phyloP scores from a whole-genome alignment of 2,888 invertebrate genomes.

The Globia sparganii region DNA sequence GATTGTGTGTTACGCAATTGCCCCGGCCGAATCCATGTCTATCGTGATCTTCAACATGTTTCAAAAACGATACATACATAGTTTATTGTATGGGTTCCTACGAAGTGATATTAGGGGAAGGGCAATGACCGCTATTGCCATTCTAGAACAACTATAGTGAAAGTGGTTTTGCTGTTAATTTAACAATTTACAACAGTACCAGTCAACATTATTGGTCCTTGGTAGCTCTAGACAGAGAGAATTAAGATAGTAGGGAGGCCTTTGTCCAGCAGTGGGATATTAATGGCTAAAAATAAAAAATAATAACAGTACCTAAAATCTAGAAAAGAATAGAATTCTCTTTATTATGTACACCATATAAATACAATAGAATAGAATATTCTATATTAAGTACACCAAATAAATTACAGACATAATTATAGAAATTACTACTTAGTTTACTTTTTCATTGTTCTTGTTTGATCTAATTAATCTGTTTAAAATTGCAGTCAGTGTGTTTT shows the following conservation, averaged over 20 bases:
- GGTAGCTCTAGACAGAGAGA: no score
- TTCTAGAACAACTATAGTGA: not conserved
- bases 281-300: no score
- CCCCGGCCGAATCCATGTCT: not conserved
- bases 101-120: not conserved
- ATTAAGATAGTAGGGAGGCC: no score
- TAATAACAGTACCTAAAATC: not conserved
- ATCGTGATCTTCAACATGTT: not conserved
- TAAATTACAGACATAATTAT: no score
- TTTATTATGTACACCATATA: no score
- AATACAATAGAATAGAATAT: no score
- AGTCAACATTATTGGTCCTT: no score
- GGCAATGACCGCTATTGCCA: not conserved
- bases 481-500: not conserved
- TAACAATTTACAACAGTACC: not conserved
- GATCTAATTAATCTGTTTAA: not conserved
- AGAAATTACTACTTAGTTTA: no score
- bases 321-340: no score
- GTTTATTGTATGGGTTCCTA: not conserved
- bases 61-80: not conserved
- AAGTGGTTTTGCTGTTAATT: not conserved
- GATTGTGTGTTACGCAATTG: no score
- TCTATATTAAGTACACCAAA: no score
- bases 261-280: no score
- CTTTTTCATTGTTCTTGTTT: not conserved